Base-by-base conservation (phyloP, 2,113 vertebrate genomes). In the Merops nubicus region DNA sequence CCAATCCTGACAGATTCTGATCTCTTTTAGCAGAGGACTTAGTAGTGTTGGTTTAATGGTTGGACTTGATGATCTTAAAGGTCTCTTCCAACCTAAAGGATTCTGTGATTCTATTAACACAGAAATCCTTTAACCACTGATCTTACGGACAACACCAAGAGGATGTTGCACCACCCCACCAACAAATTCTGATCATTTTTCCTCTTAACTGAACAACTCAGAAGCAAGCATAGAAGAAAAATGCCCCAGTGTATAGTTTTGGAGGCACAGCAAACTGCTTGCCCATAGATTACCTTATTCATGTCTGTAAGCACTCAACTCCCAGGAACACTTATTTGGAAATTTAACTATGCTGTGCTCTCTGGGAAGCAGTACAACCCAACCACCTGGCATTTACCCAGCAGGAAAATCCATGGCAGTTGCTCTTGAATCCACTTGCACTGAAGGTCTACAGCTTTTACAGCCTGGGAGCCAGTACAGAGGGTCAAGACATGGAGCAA, bases 261-360 rank as follows among this genome's bases (percentile, higher is more conserved):
- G 4, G 8, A 15, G 36, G 25, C n/a, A 89, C 2, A 6, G 23
- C 48, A 69, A 57, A 76, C 75, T 0, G 0, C 19, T 74, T 85
- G 53, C 17, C 77, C 42, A 59, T 15, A 69, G 19, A 31, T 13
- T 13, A n/a, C 29, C 11, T 34, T 45, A 36, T 21, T 26, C 2
- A 0, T 2, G 16, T 8, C 34, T 79, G 6, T 54, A 76, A 76
- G 29, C 23, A 76, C 7, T 47, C 40, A 72, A 19, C 16, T 74
- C 40, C n/a, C 17, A 47, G 28, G 43, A 88, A 57, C 1, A 2
- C 26, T 28, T 59, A 21, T 42, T 19, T 87, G 38, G 15, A 89
- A 62, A 18, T n/a, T 60, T 6, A 67, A 34, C 42, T 47, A 38
- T 13, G 31, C 53, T 18, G 15, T 4, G 29, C 42, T 91, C 73